phyloP scores from a whole-genome alignment of 2,797 vertebrate species.

The Acipenser ruthenus region DNA sequence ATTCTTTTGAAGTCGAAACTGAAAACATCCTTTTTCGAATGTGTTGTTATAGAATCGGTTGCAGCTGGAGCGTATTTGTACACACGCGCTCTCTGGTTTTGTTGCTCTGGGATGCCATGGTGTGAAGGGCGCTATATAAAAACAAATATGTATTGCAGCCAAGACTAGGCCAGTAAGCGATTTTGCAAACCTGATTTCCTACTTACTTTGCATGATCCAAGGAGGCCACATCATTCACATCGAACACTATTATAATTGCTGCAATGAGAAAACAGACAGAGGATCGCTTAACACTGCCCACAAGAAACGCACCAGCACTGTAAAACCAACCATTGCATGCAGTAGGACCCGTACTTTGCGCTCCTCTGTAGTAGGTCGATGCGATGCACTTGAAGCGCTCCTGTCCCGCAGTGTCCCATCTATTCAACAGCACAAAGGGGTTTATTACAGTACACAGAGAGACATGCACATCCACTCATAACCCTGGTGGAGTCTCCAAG shows the following conservation, averaged over 20 bases:
- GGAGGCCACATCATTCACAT: constrained; percentile 73
- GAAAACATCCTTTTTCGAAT: too few species aligned
- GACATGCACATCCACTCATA: background rate
- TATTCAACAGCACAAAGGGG: constrained; percentile 31
- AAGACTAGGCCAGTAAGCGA: background rate
- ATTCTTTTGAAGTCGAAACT: too few species aligned
- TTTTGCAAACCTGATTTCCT: background rate
- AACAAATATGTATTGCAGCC: background rate
- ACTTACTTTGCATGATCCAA: constrained; percentile 76
- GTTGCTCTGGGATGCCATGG: too few species aligned
- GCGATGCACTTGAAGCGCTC: constrained; percentile 95
- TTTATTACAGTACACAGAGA: background rate
- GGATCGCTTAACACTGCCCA: background rate
- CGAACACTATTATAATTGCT: constrained; percentile 91
- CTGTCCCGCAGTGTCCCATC: constrained; percentile 94
- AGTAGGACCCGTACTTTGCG: constrained; percentile 65
- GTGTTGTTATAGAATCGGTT: too few species aligned
- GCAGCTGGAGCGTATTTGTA: too few species aligned
- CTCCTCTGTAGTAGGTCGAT: constrained; percentile 92
- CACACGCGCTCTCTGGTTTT: too few species aligned
- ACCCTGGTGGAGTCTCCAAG: background rate
- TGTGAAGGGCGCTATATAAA: background rate
- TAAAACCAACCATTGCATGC: background rate
- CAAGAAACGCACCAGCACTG: background rate
- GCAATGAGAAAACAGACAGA: constrained; percentile 22